phyloP scores from a whole-genome alignment of 64 coral and sea anemone genomes.

The Acropora tenuis region DNA sequence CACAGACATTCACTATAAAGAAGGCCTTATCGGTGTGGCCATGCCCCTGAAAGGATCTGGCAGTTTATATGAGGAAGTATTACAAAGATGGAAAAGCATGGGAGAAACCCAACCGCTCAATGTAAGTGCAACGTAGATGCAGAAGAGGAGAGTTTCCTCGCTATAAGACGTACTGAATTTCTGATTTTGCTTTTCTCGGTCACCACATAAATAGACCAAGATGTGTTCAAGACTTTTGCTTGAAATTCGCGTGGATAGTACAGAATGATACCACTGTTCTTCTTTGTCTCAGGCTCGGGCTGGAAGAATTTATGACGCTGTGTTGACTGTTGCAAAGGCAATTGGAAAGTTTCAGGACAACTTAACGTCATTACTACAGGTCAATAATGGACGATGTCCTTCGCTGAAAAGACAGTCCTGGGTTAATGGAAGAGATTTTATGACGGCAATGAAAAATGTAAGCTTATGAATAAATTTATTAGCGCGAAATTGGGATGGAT shows the following conservation, averaged over 20 bases:
- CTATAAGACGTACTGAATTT: too few relatives aligned
- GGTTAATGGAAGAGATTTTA: conserved; percentile 19
- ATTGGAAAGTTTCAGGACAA: conserved; percentile 21
- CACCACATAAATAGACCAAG: too few relatives aligned
- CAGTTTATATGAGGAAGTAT: not conserved
- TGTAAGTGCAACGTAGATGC: not conserved
- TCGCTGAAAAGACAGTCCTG: conserved; percentile 23
- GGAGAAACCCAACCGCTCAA: conserved; percentile 11
- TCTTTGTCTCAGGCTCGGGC: conserved; percentile 24
- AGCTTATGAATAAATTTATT: not conserved
- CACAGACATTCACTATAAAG: conserved; percentile 9
- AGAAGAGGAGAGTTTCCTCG: too few relatives aligned
- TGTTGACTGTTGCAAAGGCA: conserved; percentile 32
- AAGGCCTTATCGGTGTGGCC: conserved; percentile 55
- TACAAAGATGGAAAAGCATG: conserved; percentile 21
- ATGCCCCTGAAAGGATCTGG: conserved; percentile 30
- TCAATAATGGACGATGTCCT: conserved; percentile 25
- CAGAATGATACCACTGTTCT: not conserved
- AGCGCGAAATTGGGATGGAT: too few relatives aligned
- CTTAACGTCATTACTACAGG: not conserved
- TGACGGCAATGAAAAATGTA: conserved; percentile 20
- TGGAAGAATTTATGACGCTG: conserved; percentile 72
- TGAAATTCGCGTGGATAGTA: too few relatives aligned
- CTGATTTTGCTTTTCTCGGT: too few relatives aligned
- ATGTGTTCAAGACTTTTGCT: too few relatives aligned